Conservation (phyloP, 2,888 invertebrate genomes). For the Limenitis arthemis region DNA sequence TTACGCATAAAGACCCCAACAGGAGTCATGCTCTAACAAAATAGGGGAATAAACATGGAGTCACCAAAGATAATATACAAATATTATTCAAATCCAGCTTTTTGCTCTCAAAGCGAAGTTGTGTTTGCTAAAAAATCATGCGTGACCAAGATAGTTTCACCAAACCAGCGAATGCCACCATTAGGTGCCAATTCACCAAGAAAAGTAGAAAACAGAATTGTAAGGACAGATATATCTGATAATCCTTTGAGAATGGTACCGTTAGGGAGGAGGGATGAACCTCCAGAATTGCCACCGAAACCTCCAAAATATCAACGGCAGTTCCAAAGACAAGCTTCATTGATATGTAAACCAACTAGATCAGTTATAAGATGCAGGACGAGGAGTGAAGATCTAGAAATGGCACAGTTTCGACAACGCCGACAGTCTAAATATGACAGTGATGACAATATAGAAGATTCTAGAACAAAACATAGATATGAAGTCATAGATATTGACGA, state of each 20-base stretch:
- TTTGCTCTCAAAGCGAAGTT: constrained; percentile 83
- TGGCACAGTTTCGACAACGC: constrained; percentile 55
- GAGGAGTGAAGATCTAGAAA: constrained; percentile 61
- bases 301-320: constrained; percentile 53
- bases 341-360: constrained; percentile 67
- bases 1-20: constrained; percentile 41
- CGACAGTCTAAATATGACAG: constrained; percentile 42
- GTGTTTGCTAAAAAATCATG: constrained; percentile 58
- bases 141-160: constrained; percentile 43
- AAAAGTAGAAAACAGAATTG: constrained; percentile 53
- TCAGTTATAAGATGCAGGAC: constrained; percentile 44
- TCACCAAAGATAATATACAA: constrained; percentile 70
- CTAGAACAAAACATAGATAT: constrained; percentile 59
- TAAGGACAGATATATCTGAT: constrained; percentile 63
- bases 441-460: constrained; percentile 50
- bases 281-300: constrained; percentile 61
- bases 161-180: constrained; percentile 52
- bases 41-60: constrained; percentile 41
- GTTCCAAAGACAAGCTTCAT: constrained; percentile 56
- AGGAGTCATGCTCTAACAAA: constrained; percentile 41
- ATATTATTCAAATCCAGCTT: constrained; percentile 86
- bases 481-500: constrained; percentile 69
- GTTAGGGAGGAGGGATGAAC: constrained; percentile 49
- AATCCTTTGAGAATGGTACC: constrained; percentile 58
- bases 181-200: constrained; percentile 63